Conservation (phyloP, 2,888 invertebrate species). For the Ophion obscuratus region DNA sequence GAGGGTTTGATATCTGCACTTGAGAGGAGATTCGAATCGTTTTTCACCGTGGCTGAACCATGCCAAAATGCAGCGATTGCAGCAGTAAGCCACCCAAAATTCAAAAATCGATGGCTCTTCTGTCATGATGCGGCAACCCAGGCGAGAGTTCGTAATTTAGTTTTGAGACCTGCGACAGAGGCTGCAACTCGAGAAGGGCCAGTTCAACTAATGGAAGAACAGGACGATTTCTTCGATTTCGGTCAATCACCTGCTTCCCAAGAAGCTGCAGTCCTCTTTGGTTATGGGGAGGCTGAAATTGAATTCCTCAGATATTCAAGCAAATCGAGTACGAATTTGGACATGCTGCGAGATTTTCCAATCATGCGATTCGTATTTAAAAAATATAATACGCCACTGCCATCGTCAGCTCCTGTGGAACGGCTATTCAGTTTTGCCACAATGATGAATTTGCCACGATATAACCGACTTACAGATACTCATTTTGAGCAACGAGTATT, state of each 20-base stretch:
- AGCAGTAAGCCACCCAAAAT: slow-evolving; percentile 13
- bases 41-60: background rate
- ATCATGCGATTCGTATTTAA: no score
- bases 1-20: background rate
- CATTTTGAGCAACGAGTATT: no score
- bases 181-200: no score
- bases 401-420: no score
- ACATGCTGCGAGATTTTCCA: no score
- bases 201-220: background rate
- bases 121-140: background rate
- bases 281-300: background rate
- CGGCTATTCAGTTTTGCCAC: no score
- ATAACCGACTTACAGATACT: no score
- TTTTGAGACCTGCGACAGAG: no score
- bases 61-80: slow-evolving; percentile 1
- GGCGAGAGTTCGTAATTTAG: no score
- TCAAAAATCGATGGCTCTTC: slow-evolving; percentile 13
- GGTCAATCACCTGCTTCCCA: background rate
- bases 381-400: no score
- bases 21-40: background rate
- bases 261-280: background rate
- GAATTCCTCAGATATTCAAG: background rate
- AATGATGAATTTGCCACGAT: no score
- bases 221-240: slow-evolving; percentile 1
- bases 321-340: no score